phyloP scores from a whole-genome alignment of 64 coral and sea anemone species.

The Pachyseris speciosa region DNA sequence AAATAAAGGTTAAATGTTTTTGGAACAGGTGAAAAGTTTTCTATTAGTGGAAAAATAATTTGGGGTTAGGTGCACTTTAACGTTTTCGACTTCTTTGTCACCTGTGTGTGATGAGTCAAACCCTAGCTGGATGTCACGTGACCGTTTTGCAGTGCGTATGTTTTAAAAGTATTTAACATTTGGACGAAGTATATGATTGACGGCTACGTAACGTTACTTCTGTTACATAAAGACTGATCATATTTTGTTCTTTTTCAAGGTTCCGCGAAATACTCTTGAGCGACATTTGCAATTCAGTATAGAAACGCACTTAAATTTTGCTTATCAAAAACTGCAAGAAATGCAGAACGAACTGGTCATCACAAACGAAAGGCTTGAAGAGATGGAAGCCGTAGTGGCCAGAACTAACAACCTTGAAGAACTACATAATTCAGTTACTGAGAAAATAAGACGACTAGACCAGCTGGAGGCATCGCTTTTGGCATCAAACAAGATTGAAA shows the following conservation, averaged over 20 bases:
- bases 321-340: not conserved
- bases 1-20: too few relatives aligned
- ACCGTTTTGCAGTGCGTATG: too few relatives aligned
- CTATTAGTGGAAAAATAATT: too few relatives aligned
- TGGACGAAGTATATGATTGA: too few relatives aligned
- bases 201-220: too few relatives aligned
- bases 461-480: not conserved
- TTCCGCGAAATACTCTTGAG: not conserved
- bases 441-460: not conserved
- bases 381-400: not conserved
- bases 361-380: not conserved
- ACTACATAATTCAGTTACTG: not conserved
- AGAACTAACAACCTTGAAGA: not conserved
- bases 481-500: not conserved
- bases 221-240: too few relatives aligned
- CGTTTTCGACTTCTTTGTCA: too few relatives aligned
- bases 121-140: too few relatives aligned
- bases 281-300: not conserved
- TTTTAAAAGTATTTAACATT: too few relatives aligned
- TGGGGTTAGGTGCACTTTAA: too few relatives aligned
- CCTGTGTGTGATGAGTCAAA: too few relatives aligned
- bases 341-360: not conserved
- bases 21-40: too few relatives aligned
- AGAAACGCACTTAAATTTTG: not conserved
- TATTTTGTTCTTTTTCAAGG: not conserved